Percentiles rank a stretch among this genome's conserved stretches.
These are phyloP conservation scores for Myripristis murdjan DNA, from an alignment of 2,797 vertebrate genomes.

Conservation along the genomic window DNA sequence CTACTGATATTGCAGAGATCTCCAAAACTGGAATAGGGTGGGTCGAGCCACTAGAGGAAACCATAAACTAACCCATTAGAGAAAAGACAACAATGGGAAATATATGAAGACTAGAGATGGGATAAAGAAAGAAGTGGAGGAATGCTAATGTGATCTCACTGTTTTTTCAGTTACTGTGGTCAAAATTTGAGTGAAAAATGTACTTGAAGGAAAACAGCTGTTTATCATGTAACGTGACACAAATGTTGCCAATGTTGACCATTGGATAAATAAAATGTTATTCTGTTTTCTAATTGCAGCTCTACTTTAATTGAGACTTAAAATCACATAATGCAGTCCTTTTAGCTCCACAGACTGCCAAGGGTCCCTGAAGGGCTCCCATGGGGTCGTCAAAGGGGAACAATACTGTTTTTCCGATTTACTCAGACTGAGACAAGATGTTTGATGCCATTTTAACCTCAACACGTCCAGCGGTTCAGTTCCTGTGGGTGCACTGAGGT, in stretches of 20 bases:
- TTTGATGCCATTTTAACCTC: no score
- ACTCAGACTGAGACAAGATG: no score
- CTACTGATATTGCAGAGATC: neutral
- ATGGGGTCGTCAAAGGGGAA: no score
- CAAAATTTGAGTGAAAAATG: neutral
- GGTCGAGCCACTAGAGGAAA: neutral
- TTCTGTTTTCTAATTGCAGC: conserved; percentile 17
- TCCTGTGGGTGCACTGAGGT: no score
- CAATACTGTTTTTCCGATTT: no score
- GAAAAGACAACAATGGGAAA: neutral
- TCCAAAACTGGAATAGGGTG: no score
- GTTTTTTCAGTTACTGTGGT: neutral
- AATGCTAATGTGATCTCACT: no score
- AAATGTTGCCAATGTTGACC: neutral
- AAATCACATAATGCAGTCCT: conserved; percentile 16
- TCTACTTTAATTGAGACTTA: neutral
- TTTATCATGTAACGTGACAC: conserved; percentile 1
- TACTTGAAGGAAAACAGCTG: neutral
- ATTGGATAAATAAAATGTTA: conserved; percentile 3
- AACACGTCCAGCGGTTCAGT: no score
- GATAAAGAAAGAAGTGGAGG: no score
- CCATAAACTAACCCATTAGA: neutral
- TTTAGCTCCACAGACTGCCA: no score
- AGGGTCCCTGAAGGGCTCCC: no score
- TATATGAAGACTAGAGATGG: no score